Conservation (phyloP, 1,140 invertebrate genomes). For the Penaeus indicus region DNA sequence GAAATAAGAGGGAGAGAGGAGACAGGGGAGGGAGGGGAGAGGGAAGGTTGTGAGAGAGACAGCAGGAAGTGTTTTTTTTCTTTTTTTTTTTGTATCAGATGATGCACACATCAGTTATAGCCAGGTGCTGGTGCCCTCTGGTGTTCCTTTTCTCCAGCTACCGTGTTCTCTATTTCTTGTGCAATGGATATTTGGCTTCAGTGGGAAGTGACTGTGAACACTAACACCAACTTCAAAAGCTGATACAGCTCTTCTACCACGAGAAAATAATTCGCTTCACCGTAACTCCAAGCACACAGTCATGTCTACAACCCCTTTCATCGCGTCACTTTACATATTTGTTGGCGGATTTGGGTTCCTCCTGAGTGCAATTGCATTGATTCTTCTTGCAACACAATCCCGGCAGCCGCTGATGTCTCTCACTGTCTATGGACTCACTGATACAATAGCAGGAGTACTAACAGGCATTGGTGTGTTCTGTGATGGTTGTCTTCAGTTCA, state of each 20-base stretch:
- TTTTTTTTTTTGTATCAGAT: too few species aligned
- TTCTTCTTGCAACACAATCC: slow-evolving; percentile 8
- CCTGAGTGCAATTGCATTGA: slow-evolving; percentile 29
- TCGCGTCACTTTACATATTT: slow-evolving; percentile 37
- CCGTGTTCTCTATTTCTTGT: too few species aligned
- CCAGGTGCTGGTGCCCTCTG: too few species aligned
- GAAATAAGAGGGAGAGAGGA: too few species aligned
- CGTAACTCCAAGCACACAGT: neutral
- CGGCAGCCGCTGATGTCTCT: neutral
- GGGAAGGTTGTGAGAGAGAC: too few species aligned
- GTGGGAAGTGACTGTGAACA: too few species aligned
- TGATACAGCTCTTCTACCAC: neutral
- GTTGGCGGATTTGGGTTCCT: slow-evolving; percentile 35
- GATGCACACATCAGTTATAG: too few species aligned
- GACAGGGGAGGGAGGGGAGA: too few species aligned
- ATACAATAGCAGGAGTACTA: slow-evolving; percentile 29
- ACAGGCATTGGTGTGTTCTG: slow-evolving; percentile 36
- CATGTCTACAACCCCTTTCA: neutral
- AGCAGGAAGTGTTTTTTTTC: too few species aligned
- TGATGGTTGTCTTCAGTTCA: slow-evolving; percentile 48
- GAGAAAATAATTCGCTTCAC: neutral
- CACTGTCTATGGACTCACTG: slow-evolving; percentile 32
- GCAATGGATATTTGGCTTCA: too few species aligned
- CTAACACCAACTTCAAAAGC: too few species aligned
- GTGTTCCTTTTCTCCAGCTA: too few species aligned